phyloP scores from a whole-genome alignment of 2,797 vertebrate species.

The Mycteria americana region DNA sequence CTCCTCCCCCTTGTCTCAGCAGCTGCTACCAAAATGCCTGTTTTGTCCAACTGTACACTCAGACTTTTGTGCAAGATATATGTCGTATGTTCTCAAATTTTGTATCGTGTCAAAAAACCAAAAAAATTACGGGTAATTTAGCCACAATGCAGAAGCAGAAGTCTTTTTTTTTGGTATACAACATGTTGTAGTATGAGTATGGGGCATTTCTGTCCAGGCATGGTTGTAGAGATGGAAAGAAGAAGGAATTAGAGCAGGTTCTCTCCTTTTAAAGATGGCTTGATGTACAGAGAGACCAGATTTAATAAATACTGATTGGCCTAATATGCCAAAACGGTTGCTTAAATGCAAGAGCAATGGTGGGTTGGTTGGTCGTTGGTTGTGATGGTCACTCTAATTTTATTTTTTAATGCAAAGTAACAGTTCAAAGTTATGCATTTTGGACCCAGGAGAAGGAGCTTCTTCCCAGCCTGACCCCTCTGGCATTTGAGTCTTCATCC shows the following conservation, averaged over 20 bases:
- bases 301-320: neutral
- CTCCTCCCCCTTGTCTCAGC: neutral
- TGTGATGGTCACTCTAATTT: neutral
- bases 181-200: fast-evolving
- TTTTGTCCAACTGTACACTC: neutral
- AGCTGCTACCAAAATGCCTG: neutral
- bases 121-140: neutral
- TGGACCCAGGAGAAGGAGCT: neutral
- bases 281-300: neutral
- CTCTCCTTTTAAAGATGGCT: neutral
- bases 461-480: neutral
- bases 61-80: neutral
- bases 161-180: neutral
- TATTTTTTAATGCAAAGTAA: neutral
- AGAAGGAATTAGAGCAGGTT: neutral
- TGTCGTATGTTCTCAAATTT: neutral
- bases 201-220: neutral
- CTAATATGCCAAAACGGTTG: neutral
- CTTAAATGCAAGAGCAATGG: neutral
- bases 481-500: neutral
- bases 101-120: neutral
- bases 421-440: neutral
- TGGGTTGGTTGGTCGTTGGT: neutral
- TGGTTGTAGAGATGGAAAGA: neutral
- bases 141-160: neutral